phyloP scores from a whole-genome alignment of 2,797 vertebrate genomes.

The Cyprinella venusta region DNA sequence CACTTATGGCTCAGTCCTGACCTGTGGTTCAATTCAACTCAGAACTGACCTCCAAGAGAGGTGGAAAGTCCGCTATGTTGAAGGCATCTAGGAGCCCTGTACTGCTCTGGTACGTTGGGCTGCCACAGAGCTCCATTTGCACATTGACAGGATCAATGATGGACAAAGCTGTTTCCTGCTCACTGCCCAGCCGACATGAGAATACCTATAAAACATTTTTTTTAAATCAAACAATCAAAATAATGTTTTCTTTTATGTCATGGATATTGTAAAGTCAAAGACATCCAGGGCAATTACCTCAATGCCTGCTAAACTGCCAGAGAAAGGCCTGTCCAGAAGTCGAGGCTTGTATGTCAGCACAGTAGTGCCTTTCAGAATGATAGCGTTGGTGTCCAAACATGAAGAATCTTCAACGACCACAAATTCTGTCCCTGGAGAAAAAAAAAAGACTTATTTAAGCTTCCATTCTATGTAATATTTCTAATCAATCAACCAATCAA shows the following conservation, averaged over 20 bases:
- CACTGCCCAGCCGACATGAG: constrained; percentile 92
- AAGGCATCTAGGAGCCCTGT: constrained; percentile 96
- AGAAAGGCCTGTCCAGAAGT: constrained; percentile 91
- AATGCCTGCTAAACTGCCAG: constrained; percentile 91
- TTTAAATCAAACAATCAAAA: background rate
- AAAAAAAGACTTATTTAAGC: background rate
- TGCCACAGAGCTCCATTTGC: constrained; percentile 93
- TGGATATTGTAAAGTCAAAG: background rate
- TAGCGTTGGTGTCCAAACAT: constrained; percentile 89
- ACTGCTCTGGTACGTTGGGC: constrained; percentile 90
- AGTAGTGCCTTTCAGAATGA: constrained; percentile 95
- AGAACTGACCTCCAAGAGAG: constrained; percentile 88
- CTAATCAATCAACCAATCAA: too few species aligned
- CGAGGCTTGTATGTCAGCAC: constrained; percentile 97
- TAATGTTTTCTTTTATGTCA: background rate
- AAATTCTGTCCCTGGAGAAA: constrained; percentile 90
- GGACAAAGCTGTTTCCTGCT: constrained; percentile 94
- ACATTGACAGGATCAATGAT: constrained; percentile 96
- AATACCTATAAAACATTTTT: constrained; percentile 82
- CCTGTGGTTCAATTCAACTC: background rate
- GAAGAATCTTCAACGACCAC: constrained; percentile 95
- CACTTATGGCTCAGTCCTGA: background rate
- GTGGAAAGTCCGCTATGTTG: constrained; percentile 94
- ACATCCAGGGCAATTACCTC: constrained; percentile 80
- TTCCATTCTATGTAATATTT: background rate